Conservation (phyloP, 1,140 invertebrate species). For the Diorhabda sublineata region DNA sequence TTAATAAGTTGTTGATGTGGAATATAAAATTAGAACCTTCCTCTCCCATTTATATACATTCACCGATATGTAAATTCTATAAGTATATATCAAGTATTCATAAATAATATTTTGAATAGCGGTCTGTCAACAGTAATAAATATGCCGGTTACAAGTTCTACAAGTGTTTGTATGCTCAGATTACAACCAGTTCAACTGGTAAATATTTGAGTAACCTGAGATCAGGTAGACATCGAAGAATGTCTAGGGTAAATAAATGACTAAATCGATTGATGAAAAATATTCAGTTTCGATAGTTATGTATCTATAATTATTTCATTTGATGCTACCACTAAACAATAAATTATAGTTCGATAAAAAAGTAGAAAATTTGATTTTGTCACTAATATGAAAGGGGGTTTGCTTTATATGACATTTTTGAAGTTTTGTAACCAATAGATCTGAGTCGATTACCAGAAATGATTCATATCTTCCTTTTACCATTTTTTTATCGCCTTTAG, state of each 20-base stretch:
- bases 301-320: no score
- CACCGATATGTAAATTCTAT: slow-evolving; percentile 18
- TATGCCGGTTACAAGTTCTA: slow-evolving; percentile 31
- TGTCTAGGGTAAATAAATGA: slow-evolving; percentile 1
- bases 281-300: no score
- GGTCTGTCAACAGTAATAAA: slow-evolving; percentile 35
- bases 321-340: no score
- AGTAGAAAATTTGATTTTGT: no score
- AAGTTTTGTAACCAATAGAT: no score
- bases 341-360: no score
- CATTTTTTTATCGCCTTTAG: no score
- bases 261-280: no score
- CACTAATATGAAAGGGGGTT: no score
- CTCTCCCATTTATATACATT: slow-evolving; percentile 9
- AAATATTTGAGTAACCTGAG: slow-evolving; percentile 31
- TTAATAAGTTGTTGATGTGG: slow-evolving; percentile 13
- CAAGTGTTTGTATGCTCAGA: slow-evolving; percentile 38
- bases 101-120: slow-evolving; percentile 31
- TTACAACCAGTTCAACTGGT: slow-evolving; percentile 34
- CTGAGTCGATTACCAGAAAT: no score
- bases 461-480: no score
- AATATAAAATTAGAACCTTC: slow-evolving; percentile 19
- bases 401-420: no score
- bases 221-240: slow-evolving; percentile 24
- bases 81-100: slow-evolving; percentile 20